Base-by-base conservation (phyloP, 2,797 vertebrate genomes). In the Garrulus glandarius region DNA sequence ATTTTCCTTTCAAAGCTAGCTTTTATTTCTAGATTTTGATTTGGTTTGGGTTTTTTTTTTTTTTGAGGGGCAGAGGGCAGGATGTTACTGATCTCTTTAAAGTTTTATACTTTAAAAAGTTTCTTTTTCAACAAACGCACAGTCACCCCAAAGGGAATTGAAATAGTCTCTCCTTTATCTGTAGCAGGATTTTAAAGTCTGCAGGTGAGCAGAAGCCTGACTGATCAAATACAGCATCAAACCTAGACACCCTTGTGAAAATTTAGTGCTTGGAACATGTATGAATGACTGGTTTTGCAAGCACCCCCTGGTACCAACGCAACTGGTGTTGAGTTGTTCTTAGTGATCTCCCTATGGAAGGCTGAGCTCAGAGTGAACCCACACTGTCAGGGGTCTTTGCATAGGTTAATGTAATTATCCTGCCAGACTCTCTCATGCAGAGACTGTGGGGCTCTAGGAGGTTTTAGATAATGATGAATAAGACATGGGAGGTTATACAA, bases 61-160 rank as follows among this genome's bases (percentile, higher is more conserved):
- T 21, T 59, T 39, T 37, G 11, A 13, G 8, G 6, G 14, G 4
- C 4, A 34, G 12, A 9, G 7, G 10, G 6, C 7, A 23, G 2
- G 5, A 32, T 24, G 15, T 19, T 55, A 21, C 8, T 77, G 17
- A 50, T n/a, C 0, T 10, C 22, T 30, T 44, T 43, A 22, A 16
- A 29, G 19, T 83, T 59, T 60, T 30, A 26, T 49, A 64, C 0
- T 9, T 37, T 59, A 24, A 4, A 17, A 17, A 41, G 18, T 80
- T 65, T 76, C 6, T 53, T 68, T 75, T 47, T 39, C 36, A 69
- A 15, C 10, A 50, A 52, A 16, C 47, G 9, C 5, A 16, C 39
- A 15, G 27, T n/a, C 15, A 68, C 8, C 27, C 57, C 61, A 49
- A 32, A 85, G 23, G 32, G 55, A 90, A 60, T 29, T 13, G 20